These are phyloP conservation scores for Bombycilla garrulus DNA, from an alignment of 2,113 vertebrate genomes.

Conservation along the genomic window DNA sequence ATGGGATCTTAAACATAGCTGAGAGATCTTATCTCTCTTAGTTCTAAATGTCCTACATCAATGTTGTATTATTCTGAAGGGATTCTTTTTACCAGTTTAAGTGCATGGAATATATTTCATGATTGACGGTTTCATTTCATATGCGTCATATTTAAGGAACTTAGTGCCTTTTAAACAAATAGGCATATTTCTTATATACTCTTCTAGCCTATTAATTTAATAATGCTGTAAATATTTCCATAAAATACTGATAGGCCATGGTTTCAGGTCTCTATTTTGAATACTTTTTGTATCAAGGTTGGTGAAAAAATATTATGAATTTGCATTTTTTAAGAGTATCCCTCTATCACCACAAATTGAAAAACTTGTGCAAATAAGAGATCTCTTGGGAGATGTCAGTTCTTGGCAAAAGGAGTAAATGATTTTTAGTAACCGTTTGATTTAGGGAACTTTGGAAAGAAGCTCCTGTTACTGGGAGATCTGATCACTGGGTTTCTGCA, in stretches of 20 bases:
- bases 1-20: background rate
- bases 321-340: background rate
- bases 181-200: background rate
- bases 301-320: background rate
- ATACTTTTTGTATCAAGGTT: background rate
- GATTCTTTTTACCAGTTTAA: background rate
- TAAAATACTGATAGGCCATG: background rate
- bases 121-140: background rate
- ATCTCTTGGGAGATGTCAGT: background rate
- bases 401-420: background rate
- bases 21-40: background rate
- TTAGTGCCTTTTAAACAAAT: background rate
- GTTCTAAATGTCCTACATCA: background rate
- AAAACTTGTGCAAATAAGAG: background rate
- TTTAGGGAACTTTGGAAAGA: background rate
- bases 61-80: background rate
- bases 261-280: background rate
- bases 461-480: background rate
- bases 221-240: background rate
- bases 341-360: background rate
- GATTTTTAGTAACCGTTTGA: background rate
- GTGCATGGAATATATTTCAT: background rate
- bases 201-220: background rate
- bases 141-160: background rate
- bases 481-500: background rate